A percentile compares a stretch with the other conserved stretches of the same genome.
phyloP scores from a whole-genome alignment of 2,888 invertebrate species.

The Drosophila meridiana region DNA sequence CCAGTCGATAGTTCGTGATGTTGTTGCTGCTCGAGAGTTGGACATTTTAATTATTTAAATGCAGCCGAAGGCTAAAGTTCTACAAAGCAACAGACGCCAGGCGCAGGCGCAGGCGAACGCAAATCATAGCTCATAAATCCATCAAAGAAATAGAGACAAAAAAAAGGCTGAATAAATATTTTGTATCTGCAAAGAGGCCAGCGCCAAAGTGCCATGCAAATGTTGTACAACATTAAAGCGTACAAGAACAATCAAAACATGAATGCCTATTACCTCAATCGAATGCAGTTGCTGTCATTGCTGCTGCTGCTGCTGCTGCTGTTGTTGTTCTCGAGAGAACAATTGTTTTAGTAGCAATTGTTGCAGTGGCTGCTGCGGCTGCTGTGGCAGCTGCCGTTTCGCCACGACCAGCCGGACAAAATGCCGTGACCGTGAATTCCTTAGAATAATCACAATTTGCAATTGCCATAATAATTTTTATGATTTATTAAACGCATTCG shows the following conservation, averaged over 20 bases:
- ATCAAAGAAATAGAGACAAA: conserved; percentile 56
- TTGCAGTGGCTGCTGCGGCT: conserved; percentile 58
- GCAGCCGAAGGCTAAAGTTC: conserved; percentile 74
- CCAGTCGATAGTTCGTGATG: conserved; percentile 53
- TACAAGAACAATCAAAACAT: conserved; percentile 76
- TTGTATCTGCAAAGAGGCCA: conserved; percentile 48
- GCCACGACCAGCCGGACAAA: conserved; percentile 44
- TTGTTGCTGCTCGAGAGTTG: conserved; percentile 46
- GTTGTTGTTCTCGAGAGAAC: conserved; percentile 53
- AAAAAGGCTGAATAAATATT: conserved; percentile 30
- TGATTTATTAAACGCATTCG: conserved; percentile 51
- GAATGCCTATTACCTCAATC: conserved; percentile 54
- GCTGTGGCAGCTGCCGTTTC: conserved; percentile 66
- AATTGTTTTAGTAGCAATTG: conserved; percentile 78
- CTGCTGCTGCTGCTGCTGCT: conserved; percentile 25
- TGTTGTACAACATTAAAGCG: conserved; percentile 77
- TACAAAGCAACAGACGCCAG: conserved; percentile 13
- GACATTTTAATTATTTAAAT: conserved; percentile 81
- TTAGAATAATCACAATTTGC: conserved; percentile 69
- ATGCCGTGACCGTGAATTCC: conserved; percentile 75
- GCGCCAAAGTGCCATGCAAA: conserved; percentile 76
- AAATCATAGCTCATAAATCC: conserved; percentile 82
- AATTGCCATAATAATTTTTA: conserved; percentile 71
- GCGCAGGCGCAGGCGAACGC: conserved; percentile 36
- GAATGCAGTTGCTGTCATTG: conserved; percentile 24